phyloP scores from a whole-genome alignment of 2,888 invertebrate species.

The Petrophora chlorosata region DNA sequence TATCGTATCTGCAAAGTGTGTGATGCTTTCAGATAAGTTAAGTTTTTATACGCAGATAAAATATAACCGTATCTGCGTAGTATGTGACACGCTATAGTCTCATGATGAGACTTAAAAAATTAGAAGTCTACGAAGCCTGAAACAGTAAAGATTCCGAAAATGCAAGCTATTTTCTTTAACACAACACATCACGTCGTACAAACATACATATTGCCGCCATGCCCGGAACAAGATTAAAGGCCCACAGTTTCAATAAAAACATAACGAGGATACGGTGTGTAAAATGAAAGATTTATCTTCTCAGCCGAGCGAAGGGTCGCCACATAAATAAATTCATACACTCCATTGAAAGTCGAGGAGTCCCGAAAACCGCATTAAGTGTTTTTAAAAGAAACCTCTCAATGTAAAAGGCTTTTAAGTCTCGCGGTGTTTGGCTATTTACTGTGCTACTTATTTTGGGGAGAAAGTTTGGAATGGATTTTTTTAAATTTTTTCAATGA shows the following conservation, averaged over 20 bases:
- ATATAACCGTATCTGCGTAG: no score
- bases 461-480: constrained; percentile 30
- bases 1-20: no score
- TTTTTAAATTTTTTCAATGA: no score
- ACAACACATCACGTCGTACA: constrained; percentile 4
- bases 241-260: constrained; percentile 63
- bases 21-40: no score
- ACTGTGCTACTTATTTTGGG: constrained; percentile 24
- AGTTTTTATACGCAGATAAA: no score
- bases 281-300: constrained; percentile 73
- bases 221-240: constrained; percentile 54
- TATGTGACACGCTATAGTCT: no score
- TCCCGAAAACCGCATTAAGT: constrained; percentile 59
- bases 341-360: constrained; percentile 65
- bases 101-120: no score
- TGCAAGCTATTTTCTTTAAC: no score
- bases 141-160: no score
- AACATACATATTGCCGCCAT: constrained; percentile 41
- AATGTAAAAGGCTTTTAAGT: constrained; percentile 36
- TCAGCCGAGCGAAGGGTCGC: constrained; percentile 34
- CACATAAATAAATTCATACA: constrained; percentile 71
- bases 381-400: constrained; percentile 63
- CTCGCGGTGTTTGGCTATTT: constrained; percentile 32
- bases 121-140: no score
- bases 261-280: constrained; percentile 63